phyloP scores from a whole-genome alignment of 2,888 invertebrate genomes.

The Augochlorella aurata region DNA sequence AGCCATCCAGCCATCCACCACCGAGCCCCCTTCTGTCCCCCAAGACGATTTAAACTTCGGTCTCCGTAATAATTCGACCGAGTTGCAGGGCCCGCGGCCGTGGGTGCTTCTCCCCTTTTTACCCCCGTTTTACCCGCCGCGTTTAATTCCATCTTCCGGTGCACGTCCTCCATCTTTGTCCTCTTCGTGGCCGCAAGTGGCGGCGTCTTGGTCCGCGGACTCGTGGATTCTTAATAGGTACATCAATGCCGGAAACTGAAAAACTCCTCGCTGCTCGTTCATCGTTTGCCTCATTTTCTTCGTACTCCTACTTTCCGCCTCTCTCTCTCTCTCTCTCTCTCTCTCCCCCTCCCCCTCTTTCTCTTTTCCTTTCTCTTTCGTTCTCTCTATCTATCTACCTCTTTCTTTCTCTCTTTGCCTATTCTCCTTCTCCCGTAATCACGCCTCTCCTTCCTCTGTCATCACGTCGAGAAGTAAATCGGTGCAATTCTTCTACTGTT shows the following conservation, averaged over 20 bases:
- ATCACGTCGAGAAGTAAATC: slow-evolving; percentile 47
- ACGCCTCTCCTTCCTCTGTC: not conserved
- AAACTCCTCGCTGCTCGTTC: slow-evolving; percentile 25
- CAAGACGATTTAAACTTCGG: slow-evolving; percentile 75
- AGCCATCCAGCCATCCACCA: not conserved
- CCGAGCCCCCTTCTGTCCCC: not conserved
- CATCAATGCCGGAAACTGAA: slow-evolving; percentile 50
- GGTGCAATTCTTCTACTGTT: slow-evolving; percentile 34
- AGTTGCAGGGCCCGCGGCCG: slow-evolving; percentile 72
- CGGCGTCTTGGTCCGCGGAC: slow-evolving; percentile 44
- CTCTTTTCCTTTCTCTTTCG: not conserved
- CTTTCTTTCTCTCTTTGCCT: not conserved
- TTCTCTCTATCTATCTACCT: not conserved
- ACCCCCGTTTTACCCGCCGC: slow-evolving; percentile 1
- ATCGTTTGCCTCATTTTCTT: slow-evolving; percentile 29
- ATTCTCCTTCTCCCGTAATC: not conserved
- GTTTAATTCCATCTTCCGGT: slow-evolving; percentile 49
- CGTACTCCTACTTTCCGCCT: not conserved
- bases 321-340: slow-evolving; percentile 16
- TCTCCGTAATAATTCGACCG: slow-evolving; percentile 71
- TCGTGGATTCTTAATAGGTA: slow-evolving; percentile 61
- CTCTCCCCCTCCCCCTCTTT: not conserved
- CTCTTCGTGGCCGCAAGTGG: slow-evolving; percentile 6
- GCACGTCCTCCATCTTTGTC: slow-evolving; percentile 4
- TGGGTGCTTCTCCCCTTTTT: slow-evolving; percentile 33